Conservation (phyloP, 1,140 invertebrate species). For the Drosophila elegans region DNA sequence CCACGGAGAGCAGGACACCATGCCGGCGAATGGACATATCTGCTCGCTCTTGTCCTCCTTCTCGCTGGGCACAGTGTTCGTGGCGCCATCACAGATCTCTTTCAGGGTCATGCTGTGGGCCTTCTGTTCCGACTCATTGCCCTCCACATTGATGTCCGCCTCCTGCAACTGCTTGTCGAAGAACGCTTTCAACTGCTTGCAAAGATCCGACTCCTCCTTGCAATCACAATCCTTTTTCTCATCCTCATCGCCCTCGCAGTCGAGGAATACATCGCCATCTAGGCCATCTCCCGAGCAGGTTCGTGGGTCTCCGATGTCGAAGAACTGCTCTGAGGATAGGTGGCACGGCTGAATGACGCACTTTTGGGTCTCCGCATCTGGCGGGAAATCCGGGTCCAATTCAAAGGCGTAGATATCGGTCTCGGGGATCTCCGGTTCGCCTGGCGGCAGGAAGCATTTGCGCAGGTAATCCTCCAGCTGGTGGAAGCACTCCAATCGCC, state of each 20-base stretch:
- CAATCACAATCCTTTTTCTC: neutral
- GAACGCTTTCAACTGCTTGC: conserved; percentile 7
- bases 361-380: neutral
- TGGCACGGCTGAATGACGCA: neutral
- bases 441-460: conserved; percentile 31
- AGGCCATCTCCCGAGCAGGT: conserved; percentile 4
- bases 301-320: neutral
- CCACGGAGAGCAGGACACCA: conserved; percentile 9
- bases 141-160: neutral
- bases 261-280: conserved; percentile 5
- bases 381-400: conserved; percentile 40
- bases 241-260: conserved; percentile 6
- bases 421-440: neutral
- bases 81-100: conserved; percentile 15
- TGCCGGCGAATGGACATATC: conserved; percentile 7
- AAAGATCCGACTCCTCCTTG: neutral
- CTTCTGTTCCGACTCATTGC: neutral
- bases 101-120: neutral
- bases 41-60: neutral
- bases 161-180: conserved; percentile 13
- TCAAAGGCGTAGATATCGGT: conserved; percentile 54
- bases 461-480: conserved; percentile 48
- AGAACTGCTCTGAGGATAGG: neutral
- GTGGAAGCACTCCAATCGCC: conserved; percentile 39
- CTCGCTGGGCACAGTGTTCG: neutral